Conservation (phyloP, 92 coral and sea anemone species). For the Palythoa grandiflora region DNA sequence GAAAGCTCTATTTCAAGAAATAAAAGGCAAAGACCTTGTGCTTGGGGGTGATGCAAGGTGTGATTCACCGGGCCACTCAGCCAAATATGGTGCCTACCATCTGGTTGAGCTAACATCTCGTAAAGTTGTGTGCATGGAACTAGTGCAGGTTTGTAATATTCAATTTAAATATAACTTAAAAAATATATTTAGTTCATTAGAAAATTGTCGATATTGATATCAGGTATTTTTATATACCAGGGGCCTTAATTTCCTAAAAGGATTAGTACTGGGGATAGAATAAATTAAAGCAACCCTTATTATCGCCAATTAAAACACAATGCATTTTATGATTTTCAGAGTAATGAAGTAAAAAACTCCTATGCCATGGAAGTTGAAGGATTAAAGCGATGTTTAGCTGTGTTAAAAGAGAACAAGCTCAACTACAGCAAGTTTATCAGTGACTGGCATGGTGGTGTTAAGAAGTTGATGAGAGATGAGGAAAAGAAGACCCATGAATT, state of each 20-base stretch:
- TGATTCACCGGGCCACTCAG: conserved; percentile 20
- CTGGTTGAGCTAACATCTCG: conserved; percentile 28
- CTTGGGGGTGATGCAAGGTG: conserved; percentile 34
- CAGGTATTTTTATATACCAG: too few relatives aligned
- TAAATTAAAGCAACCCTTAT: too few relatives aligned
- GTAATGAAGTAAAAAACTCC: conserved; percentile 16
- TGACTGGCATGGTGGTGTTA: conserved; percentile 9
- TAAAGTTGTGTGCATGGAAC: conserved; percentile 25
- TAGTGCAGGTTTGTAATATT: conserved; percentile 7
- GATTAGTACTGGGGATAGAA: too few relatives aligned
- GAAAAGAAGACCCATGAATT: conserved; percentile 17
- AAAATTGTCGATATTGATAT: neutral
- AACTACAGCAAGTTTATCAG: neutral
- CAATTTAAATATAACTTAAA: neutral
- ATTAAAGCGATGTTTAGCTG: conserved; percentile 1
- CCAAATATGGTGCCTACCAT: conserved; percentile 27
- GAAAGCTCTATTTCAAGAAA: conserved; percentile 1
- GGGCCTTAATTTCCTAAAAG: too few relatives aligned
- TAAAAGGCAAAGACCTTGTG: conserved; percentile 23
- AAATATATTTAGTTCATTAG: neutral
- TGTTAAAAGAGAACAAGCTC: conserved; percentile 9
- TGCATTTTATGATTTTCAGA: conserved; percentile 15
- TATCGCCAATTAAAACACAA: neutral
- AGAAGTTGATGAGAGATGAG: conserved; percentile 15
- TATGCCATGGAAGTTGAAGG: conserved; percentile 4